phyloP scores from a whole-genome alignment of 2,797 vertebrate species.

The Thamnophis elegans region DNA sequence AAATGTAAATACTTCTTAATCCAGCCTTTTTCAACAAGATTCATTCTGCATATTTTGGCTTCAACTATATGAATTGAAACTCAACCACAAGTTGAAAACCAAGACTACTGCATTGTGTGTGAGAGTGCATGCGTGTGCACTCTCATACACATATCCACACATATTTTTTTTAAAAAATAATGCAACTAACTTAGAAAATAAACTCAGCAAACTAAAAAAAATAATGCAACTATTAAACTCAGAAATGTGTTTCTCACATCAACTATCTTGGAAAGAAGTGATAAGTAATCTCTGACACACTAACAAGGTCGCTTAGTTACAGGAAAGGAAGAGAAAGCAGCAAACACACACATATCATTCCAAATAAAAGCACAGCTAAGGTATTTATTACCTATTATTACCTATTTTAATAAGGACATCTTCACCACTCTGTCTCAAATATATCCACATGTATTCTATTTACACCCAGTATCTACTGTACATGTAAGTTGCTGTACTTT shows the following conservation, averaged over 20 bases:
- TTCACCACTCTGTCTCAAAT: not conserved
- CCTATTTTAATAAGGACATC: not conserved
- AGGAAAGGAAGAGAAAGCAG: not conserved
- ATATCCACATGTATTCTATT: not conserved
- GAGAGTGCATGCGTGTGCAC: not conserved
- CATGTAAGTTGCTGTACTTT: not conserved
- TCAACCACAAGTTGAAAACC: not conserved
- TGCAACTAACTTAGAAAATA: not conserved
- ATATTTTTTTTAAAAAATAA: not conserved
- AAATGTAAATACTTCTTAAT: not conserved
- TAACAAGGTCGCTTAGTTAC: not conserved
- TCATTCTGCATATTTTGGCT: not conserved
- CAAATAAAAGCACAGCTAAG: not conserved
- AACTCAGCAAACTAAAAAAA: not conserved
- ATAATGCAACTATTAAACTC: not conserved
- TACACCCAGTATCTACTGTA: not conserved
- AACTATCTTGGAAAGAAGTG: not conserved
- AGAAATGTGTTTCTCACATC: not conserved
- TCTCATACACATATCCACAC: not conserved
- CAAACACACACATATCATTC: not conserved
- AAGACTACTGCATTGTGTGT: not conserved
- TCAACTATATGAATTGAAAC: not conserved
- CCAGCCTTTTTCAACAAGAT: not conserved
- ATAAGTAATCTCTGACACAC: not conserved
- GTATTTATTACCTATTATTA: not conserved